Evolutionary conservation across 53 echinoderm and acorn worm genomes (phyloP), one percentile per base, ranked within the genome.

Genomic region (Crossaster papposus): DNA sequence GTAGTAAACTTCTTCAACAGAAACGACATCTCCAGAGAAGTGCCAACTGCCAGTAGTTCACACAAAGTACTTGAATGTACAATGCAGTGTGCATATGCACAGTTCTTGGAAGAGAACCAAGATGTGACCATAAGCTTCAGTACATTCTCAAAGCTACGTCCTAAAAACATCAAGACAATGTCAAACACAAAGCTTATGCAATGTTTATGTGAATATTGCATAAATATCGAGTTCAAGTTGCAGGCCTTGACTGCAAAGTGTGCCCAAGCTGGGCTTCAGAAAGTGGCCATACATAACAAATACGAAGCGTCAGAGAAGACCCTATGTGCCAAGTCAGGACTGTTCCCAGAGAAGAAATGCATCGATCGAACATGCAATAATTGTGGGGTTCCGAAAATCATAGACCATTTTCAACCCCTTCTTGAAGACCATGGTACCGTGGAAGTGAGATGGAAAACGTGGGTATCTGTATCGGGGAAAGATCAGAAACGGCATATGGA

Each of bases 131-230:
- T 92, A 24, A 54, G 70, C 26, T 84, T 65, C 84, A 79, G 70
- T 37, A 33, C 51, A 30, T 92, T 92, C 58, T 29, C 51, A 17
- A 86, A 90, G 51, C 64, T 90, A 7, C 54, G 80, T 12, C 90
- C 90, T 7, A 85, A 90, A 15, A 83, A 93, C 54, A 65, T 65
- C 3, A 85, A 84, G 54, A 65, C 93, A 26, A 90, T 93, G 90
- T 79, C 86, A 2, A 33, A 85, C 37, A 54, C 90, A 58, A 85
- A 73, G 26, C 74, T 93, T 13, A 64, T 90, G 20, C 93, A 93
- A 51, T 92, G 92, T 54, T 53, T 89, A 15, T 92, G 89, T 65
- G 90, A 92, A 75, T 92, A 90, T 34, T 88, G 92, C 62, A 52
- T 92, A 0, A 88, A 92, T 81, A 53, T 92, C 30, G 72, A 63